Percentiles rank a stretch among this genome's conserved stretches.
phyloP scores from a whole-genome alignment of 2,888 invertebrate genomes.

The Spialia ferax region DNA sequence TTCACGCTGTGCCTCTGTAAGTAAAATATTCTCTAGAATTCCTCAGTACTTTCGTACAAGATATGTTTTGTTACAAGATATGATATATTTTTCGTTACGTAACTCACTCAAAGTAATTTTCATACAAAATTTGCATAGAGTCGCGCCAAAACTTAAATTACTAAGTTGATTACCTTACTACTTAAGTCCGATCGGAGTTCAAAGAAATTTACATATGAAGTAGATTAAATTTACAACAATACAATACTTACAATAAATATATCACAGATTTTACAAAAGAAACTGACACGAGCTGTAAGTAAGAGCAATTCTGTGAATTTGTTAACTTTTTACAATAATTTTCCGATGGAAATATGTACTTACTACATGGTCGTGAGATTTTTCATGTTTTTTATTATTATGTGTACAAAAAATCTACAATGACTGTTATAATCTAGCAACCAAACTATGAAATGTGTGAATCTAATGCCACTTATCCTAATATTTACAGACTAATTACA shows the following conservation, averaged over 20 bases:
- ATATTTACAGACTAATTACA: constrained; percentile 73
- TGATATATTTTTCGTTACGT: constrained; percentile 54
- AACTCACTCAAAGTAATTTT: constrained; percentile 47
- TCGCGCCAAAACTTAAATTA: constrained; percentile 43
- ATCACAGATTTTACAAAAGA: constrained; percentile 85
- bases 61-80: constrained; percentile 83
- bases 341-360: background rate
- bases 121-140: constrained; percentile 23
- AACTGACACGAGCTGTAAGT: constrained; percentile 55
- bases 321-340: constrained; percentile 51
- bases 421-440: constrained; percentile 68
- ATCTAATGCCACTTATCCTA: constrained; percentile 53
- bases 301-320: constrained; percentile 45
- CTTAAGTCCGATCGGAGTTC: constrained; percentile 57
- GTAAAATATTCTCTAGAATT: constrained; percentile 58
- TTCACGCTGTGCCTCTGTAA: constrained; percentile 67
- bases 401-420: constrained; percentile 69
- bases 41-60: constrained; percentile 60
- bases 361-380: constrained; percentile 5
- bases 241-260: constrained; percentile 83
- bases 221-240: constrained; percentile 73
- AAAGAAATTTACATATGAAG: constrained; percentile 62
- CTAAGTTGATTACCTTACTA: constrained; percentile 38
- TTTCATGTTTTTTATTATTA: constrained; percentile 33
- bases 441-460: constrained; percentile 57